Evolutionary conservation across 2,888 invertebrate genomes (phyloP).

Genomic region (Cactoblastis cactorum): DNA sequence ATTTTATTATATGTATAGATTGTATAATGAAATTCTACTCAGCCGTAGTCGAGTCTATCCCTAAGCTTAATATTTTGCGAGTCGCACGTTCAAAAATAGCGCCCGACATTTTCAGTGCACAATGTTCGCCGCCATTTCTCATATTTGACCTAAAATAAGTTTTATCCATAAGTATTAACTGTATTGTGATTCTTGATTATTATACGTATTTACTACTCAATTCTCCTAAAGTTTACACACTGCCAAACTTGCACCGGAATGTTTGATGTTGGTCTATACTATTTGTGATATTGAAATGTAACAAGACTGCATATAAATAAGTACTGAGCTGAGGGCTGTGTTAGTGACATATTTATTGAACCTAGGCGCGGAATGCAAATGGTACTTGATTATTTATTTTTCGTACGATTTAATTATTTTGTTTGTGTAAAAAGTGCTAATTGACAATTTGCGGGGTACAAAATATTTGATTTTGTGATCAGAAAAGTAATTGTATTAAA

Average conservation of each 20-base stretch:
- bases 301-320: constrained; percentile 31
- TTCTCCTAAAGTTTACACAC: constrained; percentile 50
- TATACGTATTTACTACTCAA: constrained; percentile 58
- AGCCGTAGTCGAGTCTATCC: too few relatives aligned
- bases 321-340: constrained; percentile 46
- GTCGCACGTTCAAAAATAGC: too few relatives aligned
- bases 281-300: constrained; percentile 59
- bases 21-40: too few relatives aligned
- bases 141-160: constrained; percentile 60
- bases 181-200: constrained; percentile 75
- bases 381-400: constrained; percentile 27
- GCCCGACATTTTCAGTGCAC: constrained; percentile 38
- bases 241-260: constrained; percentile 56
- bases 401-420: not conserved
- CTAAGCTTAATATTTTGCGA: too few relatives aligned
- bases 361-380: constrained; percentile 21
- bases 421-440: too few relatives aligned
- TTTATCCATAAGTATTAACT: constrained; percentile 72
- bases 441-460: too few relatives aligned
- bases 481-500: too few relatives aligned
- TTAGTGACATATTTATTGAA: constrained; percentile 35
- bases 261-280: constrained; percentile 45
- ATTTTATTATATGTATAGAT: too few relatives aligned
- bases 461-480: too few relatives aligned
- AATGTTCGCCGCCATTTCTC: constrained; percentile 47